These are phyloP conservation scores for Philereme vetulata DNA, from an alignment of 2,888 invertebrate genomes.

Conservation along the genomic window DNA sequence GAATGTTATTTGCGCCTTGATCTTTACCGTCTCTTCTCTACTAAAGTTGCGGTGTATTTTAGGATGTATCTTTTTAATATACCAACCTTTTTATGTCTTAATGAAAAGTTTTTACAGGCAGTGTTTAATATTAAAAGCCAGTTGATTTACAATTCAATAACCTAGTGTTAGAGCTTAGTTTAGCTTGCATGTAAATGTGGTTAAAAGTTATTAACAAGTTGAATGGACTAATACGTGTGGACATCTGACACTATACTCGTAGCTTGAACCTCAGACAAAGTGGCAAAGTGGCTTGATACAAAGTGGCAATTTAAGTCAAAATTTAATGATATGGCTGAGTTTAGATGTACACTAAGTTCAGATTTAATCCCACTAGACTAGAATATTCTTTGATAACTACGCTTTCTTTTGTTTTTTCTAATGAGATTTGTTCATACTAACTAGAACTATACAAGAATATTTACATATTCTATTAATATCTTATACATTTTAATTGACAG, in stretches of 20 bases:
- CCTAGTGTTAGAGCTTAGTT: slow-evolving; percentile 3
- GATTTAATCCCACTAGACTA: too few species aligned
- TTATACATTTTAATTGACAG: too few species aligned
- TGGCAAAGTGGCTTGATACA: too few species aligned
- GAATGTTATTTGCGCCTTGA: slow-evolving; percentile 70
- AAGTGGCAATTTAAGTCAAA: slow-evolving; percentile 18
- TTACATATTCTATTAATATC: too few species aligned
- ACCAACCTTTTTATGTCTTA: slow-evolving; percentile 4
- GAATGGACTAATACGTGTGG: slow-evolving; percentile 29
- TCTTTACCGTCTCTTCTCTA: slow-evolving; percentile 41
- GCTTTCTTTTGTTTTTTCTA: too few species aligned
- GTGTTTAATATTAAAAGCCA: background rate
- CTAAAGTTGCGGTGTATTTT: slow-evolving; percentile 8
- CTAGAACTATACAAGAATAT: too few species aligned
- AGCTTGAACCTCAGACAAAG: slow-evolving; percentile 24
- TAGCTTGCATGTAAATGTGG: slow-evolving; percentile 9
- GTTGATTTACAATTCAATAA: background rate
- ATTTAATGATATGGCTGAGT: background rate
- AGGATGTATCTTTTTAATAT: slow-evolving; percentile 6
- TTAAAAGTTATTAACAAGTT: slow-evolving; percentile 40
- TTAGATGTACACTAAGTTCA: background rate
- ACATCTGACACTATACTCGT: slow-evolving; percentile 26
- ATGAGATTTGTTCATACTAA: too few species aligned
- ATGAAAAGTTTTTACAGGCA: slow-evolving; percentile 7
- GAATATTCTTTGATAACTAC: too few species aligned